phyloP scores from a whole-genome alignment of 2,888 invertebrate genomes.

The Erebia palarica region DNA sequence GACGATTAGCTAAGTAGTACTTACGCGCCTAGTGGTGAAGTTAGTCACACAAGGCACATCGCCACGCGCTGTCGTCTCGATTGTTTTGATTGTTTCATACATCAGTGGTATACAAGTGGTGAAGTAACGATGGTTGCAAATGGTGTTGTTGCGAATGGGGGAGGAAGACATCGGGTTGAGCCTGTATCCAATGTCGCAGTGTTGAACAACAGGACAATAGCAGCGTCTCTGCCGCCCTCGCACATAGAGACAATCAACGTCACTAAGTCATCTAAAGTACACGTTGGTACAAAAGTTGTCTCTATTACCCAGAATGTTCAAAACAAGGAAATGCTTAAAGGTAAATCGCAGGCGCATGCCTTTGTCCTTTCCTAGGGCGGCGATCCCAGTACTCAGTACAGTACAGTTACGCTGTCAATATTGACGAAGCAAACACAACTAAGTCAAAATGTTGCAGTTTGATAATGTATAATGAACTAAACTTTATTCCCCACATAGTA shows the following conservation, averaged over 20 bases:
- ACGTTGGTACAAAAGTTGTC: constrained; percentile 69
- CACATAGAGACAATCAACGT: constrained; percentile 59
- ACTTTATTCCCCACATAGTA: too few relatives aligned
- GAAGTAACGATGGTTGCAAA: constrained; percentile 53
- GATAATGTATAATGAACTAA: too few relatives aligned
- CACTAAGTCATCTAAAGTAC: constrained; percentile 61
- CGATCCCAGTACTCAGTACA: neutral
- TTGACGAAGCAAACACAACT: neutral
- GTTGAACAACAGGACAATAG: constrained; percentile 50
- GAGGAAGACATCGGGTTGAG: constrained; percentile 36
- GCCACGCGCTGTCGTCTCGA: constrained; percentile 50
- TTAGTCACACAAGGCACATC: constrained; percentile 55
- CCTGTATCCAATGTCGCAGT: constrained; percentile 52
- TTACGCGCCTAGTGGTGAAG: neutral
- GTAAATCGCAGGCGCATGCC: constrained; percentile 50
- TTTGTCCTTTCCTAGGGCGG: constrained; percentile 19
- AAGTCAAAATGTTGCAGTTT: neutral
- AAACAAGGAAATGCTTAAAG: constrained; percentile 69
- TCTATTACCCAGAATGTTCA: constrained; percentile 69
- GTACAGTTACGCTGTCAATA: neutral
- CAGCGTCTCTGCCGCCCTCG: constrained; percentile 49
- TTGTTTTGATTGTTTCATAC: constrained; percentile 47
- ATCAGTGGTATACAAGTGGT: constrained; percentile 37
- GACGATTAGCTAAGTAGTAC: neutral
- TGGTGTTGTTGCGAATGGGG: constrained; percentile 42